Evolutionary conservation across 2,888 invertebrate species (phyloP).

Genomic region (Argyresthia albistria): DNA sequence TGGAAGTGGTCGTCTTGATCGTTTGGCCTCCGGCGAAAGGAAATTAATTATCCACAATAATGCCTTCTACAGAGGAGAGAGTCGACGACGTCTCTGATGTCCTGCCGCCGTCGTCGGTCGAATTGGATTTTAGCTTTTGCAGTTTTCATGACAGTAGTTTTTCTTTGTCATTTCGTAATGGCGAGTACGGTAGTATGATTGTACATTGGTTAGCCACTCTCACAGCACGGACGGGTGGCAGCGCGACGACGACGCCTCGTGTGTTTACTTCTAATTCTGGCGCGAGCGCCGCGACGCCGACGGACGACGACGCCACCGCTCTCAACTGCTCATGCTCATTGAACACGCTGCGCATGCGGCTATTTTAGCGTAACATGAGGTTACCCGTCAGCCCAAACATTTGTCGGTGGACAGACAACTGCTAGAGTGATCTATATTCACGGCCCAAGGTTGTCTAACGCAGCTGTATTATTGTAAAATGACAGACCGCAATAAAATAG

Average conservation of each 20-base stretch:
- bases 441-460: background rate
- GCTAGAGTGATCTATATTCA: too few species aligned
- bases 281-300: slow-evolving; percentile 62
- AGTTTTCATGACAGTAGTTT: background rate
- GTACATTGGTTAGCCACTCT: slow-evolving; percentile 10
- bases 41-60: too few species aligned
- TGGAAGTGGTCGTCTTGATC: too few species aligned
- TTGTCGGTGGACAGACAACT: too few species aligned
- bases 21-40: too few species aligned
- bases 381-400: too few species aligned
- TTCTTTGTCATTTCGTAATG: background rate
- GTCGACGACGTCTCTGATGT: too few species aligned
- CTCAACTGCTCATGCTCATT: slow-evolving; percentile 38
- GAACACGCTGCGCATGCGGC: slow-evolving; percentile 60
- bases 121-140: too few species aligned
- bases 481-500: slow-evolving; percentile 6
- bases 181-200: slow-evolving; percentile 5
- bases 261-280: slow-evolving; percentile 72
- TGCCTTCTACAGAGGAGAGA: too few species aligned
- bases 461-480: slow-evolving; percentile 4
- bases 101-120: too few species aligned
- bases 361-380: slow-evolving; percentile 43
- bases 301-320: slow-evolving; percentile 43
- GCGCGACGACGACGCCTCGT: slow-evolving; percentile 52
- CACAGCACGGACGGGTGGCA: slow-evolving; percentile 6